phyloP scores from a whole-genome alignment of 2,113 vertebrate species.

The Bos indicus region DNA sequence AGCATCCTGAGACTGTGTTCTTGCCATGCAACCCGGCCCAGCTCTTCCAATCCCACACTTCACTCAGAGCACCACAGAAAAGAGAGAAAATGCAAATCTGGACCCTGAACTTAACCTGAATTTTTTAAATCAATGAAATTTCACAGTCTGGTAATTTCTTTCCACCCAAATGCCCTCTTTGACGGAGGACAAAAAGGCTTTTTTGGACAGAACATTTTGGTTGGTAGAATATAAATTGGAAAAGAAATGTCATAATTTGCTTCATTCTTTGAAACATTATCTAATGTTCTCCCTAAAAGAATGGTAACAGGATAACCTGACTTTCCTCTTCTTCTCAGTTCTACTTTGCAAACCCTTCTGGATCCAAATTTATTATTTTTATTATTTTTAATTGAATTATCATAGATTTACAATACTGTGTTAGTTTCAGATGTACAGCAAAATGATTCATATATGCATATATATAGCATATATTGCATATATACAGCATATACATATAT shows the following conservation, averaged over 20 bases:
- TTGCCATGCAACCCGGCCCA: fast-evolving
- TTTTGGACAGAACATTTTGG: slow-evolving; percentile 53
- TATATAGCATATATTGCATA: background rate
- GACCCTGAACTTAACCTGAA: slow-evolving; percentile 37
- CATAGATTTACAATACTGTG: background rate
- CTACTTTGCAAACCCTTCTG: background rate
- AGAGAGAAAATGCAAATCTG: slow-evolving; percentile 59
- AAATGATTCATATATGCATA: background rate
- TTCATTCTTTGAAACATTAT: slow-evolving; percentile 29
- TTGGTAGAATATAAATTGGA: slow-evolving; percentile 59
- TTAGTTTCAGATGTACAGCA: background rate
- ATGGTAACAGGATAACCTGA: background rate
- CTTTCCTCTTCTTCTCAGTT: background rate
- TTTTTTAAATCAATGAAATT: slow-evolving; percentile 68
- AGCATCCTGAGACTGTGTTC: background rate
- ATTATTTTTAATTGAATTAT: background rate
- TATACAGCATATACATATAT: background rate
- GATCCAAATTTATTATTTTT: background rate
- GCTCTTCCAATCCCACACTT: background rate
- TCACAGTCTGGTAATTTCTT: slow-evolving; percentile 62
- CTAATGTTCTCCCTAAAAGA: background rate
- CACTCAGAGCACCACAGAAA: background rate
- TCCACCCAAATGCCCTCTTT: slow-evolving; percentile 19
- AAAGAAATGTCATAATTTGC: background rate
- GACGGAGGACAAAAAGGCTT: background rate